These are phyloP conservation scores for Caranx melampygus DNA, from an alignment of 2,113 vertebrate species.

Conservation along the genomic window DNA sequence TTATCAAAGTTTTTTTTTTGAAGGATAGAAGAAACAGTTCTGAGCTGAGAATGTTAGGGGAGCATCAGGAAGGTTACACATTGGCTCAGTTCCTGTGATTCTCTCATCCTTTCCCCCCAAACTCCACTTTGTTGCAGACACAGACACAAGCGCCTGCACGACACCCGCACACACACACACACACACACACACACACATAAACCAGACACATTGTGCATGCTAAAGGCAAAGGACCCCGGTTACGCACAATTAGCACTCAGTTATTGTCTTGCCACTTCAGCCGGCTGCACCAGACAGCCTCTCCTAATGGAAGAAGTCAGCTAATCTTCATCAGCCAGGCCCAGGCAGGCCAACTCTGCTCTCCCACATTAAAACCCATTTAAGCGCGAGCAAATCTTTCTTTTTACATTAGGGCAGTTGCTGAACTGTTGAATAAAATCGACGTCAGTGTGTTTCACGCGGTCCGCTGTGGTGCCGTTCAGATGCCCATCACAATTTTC, in stretches of 20 bases:
- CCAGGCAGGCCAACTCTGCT: slow-evolving; percentile 81
- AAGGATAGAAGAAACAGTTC: slow-evolving; percentile 15
- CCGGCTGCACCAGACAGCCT: slow-evolving; percentile 86
- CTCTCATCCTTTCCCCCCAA: neutral
- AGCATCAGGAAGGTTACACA: slow-evolving; percentile 20
- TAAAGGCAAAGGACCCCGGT: slow-evolving; percentile 82
- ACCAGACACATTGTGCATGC: slow-evolving; percentile 55
- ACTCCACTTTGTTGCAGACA: slow-evolving; percentile 14
- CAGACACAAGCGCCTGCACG: slow-evolving; percentile 10
- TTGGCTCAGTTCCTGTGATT: neutral
- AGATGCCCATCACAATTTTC: slow-evolving; percentile 77
- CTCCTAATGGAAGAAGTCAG: slow-evolving; percentile 89
- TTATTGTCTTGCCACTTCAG: slow-evolving; percentile 93
- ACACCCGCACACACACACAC: slow-evolving; percentile 3
- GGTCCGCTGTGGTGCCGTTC: slow-evolving; percentile 43
- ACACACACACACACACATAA: slow-evolving; percentile 38
- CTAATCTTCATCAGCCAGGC: slow-evolving; percentile 90
- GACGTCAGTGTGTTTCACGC: slow-evolving; percentile 53
- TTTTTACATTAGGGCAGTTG: slow-evolving; percentile 79
- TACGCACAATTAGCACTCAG: slow-evolving; percentile 93
- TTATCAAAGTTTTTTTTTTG: slow-evolving; percentile 23
- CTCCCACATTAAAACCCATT: slow-evolving; percentile 84
- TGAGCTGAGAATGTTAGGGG: neutral
- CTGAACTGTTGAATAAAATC: slow-evolving; percentile 82
- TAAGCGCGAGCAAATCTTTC: slow-evolving; percentile 76